A percentile compares a stretch with the other conserved stretches of the same genome.
Evolutionary conservation across 2,888 invertebrate genomes (phyloP).

Genomic region (Synergus umbraculus): DNA sequence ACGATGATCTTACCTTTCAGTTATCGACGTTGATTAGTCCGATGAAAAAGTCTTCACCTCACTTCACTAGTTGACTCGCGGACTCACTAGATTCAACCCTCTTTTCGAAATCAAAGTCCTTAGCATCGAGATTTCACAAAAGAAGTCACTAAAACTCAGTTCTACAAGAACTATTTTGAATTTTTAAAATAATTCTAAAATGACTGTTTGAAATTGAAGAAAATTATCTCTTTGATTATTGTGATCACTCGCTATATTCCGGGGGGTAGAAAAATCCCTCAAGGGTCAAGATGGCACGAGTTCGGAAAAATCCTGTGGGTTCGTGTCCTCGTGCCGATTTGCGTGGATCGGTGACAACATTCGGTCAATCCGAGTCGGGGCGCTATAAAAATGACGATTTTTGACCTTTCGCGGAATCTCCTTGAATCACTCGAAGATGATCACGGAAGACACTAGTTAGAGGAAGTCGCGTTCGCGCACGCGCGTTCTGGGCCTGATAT

Average conservation of each 20-base stretch:
- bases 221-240: neutral
- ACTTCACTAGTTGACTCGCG: slow-evolving; percentile 42
- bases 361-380: slow-evolving; percentile 39
- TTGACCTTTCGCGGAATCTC: neutral
- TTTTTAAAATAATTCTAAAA: neutral
- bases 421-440: slow-evolving; percentile 12
- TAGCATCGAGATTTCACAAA: slow-evolving; percentile 6
- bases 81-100: slow-evolving; percentile 32
- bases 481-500: slow-evolving; percentile 56
- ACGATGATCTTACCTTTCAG: slow-evolving; percentile 47
- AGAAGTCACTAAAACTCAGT: neutral
- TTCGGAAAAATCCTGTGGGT: slow-evolving; percentile 39
- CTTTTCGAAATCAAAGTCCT: slow-evolving; percentile 3
- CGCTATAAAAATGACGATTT: slow-evolving; percentile 1
- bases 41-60: slow-evolving; percentile 50
- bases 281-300: slow-evolving; percentile 48
- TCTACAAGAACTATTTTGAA: no score
- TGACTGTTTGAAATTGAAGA: neutral
- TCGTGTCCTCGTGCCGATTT: slow-evolving; percentile 32
- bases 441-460: neutral
- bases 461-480: slow-evolving; percentile 45
- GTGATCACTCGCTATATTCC: neutral
- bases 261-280: neutral
- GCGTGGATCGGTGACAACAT: slow-evolving; percentile 43
- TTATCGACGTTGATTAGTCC: slow-evolving; percentile 30